Evolutionary conservation across 2,113 vertebrate genomes (phyloP), one percentile per base, ranked within the genome.

Genomic region (Bos javanicus): DNA sequence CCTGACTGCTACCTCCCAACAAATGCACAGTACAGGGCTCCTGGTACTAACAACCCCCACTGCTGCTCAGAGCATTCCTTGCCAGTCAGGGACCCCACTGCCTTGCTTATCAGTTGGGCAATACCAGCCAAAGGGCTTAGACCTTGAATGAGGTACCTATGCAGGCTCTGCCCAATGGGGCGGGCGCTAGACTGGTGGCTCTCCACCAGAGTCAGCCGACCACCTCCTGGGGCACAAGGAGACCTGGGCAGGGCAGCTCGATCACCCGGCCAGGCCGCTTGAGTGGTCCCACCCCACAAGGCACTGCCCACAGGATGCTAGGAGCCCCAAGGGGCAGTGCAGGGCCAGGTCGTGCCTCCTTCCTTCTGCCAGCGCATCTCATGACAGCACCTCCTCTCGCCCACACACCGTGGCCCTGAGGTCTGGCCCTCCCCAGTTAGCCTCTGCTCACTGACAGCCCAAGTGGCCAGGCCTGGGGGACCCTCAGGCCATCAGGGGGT

Each of bases 171-270:
- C 6, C 3, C 8, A 4, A 16, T 15, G 8, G 5, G 14, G 56
- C 1, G 0, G 56, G 2, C 7, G 0, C 48, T 10, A 13, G 10
- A 46, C 23, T 21, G 39, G 52, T 1, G 0, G 80, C 3, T 64
- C 59, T 50, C 33, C 5, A n/a, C 16, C n/a, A 21, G 7, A 2
- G 50, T 7, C 3, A 1, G 82, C 59, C 12, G 2, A 19, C 57
- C 23, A 57, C 7, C 5, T 48, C 26, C 0, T 6, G 50, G 52
- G 33, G 62, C 48, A 48, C 1, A 1, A 4, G 21, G 60, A 52
- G 43, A 52, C 48, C 13, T 46, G 19, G 28, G 30, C 2, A 7
- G 12, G 6, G 19, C 52, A 56, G 36, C 54, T 33, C 21, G 0
- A 25, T 30, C 28, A 26, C 28, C 14, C 5, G 9, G 43, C 33